phyloP scores from a whole-genome alignment of 2,888 invertebrate genomes.

The Syrista parreyssii region DNA sequence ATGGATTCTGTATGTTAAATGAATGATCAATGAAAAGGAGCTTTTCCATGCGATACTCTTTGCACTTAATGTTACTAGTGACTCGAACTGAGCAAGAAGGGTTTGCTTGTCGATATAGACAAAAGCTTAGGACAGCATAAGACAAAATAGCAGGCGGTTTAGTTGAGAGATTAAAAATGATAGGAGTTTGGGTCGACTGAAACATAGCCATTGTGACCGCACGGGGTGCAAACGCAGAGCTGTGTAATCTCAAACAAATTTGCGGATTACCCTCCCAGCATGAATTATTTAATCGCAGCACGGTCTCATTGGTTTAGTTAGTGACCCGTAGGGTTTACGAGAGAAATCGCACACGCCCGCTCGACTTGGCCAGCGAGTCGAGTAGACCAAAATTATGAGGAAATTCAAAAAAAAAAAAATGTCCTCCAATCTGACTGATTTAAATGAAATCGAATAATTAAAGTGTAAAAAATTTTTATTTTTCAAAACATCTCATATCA shows the following conservation, averaged over 20 bases:
- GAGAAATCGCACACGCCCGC: constrained; percentile 46
- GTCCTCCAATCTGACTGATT: no score
- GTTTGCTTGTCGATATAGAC: no score
- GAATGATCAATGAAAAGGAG: not conserved
- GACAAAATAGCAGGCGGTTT: constrained; percentile 14
- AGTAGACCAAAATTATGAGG: not conserved
- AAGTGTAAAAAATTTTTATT: no score
- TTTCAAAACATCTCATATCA: no score
- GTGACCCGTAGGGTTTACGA: constrained; percentile 48
- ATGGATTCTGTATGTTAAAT: not conserved
- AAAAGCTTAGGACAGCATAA: not conserved
- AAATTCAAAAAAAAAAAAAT: not conserved
- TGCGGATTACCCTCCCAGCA: constrained; percentile 62
- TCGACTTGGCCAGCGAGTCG: constrained; percentile 5
- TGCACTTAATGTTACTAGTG: not conserved
- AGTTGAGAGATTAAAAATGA: constrained; percentile 27
- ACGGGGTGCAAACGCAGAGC: constrained; percentile 48
- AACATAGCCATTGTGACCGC: constrained; percentile 56
- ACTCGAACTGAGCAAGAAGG: not conserved
- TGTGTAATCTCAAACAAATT: constrained; percentile 61
- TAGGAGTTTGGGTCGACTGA: constrained; percentile 29
- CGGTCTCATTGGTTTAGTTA: constrained; percentile 56
- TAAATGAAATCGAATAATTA: no score
- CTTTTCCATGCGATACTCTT: not conserved
- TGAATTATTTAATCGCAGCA: constrained; percentile 61